phyloP scores from a whole-genome alignment of 2,888 invertebrate species.

The Exocentrus adspersus region DNA sequence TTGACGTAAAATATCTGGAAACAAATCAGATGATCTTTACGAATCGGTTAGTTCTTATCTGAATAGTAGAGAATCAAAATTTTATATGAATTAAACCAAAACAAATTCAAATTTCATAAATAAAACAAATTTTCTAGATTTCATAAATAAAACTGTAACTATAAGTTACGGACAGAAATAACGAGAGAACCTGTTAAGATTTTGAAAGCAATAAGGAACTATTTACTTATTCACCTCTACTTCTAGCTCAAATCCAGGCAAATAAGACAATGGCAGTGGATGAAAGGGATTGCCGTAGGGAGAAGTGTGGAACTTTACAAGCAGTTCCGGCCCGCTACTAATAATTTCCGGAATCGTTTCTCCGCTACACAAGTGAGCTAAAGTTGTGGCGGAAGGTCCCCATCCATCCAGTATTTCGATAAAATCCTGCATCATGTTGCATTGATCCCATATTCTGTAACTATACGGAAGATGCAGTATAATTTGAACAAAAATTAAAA shows the following conservation, averaged over 20 bases:
- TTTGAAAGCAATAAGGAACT: neutral
- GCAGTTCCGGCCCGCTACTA: conserved; percentile 80
- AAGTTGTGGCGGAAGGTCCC: conserved; percentile 74
- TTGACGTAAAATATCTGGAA: conserved; percentile 78
- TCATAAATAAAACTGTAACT: no score
- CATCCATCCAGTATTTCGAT: conserved; percentile 84
- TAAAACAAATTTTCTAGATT: no score
- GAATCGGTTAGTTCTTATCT: no score
- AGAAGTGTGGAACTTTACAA: conserved; percentile 83
- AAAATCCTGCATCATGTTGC: conserved; percentile 84
- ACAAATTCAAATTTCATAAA: no score
- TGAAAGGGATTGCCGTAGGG: conserved; percentile 85
- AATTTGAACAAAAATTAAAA: no score
- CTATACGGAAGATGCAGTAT: no score
- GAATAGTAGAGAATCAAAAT: no score
- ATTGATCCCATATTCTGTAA: conserved; percentile 82
- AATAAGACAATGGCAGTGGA: conserved; percentile 79
- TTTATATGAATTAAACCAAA: no score
- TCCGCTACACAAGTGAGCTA: conserved; percentile 83
- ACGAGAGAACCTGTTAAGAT: no score
- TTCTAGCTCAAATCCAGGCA: conserved; percentile 85
- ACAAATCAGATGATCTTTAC: no score
- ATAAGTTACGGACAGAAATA: no score
- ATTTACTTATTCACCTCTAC: conserved; percentile 70
- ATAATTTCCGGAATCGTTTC: conserved; percentile 84